Conservation (phyloP, 2,113 vertebrate species). For the Cygnus buccinator region DNA sequence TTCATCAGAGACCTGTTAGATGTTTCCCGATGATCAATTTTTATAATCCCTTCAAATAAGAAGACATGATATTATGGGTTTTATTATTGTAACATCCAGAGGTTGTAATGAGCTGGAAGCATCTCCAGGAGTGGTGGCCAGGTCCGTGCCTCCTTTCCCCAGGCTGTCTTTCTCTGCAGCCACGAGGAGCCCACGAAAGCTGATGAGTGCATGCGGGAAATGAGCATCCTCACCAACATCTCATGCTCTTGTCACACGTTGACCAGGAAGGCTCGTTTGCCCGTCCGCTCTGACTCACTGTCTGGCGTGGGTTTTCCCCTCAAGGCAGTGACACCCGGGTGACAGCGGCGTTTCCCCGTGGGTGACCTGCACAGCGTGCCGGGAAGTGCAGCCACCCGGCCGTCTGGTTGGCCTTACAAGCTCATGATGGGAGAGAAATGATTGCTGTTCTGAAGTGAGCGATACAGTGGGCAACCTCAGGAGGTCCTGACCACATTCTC, state of each 20-base stretch:
- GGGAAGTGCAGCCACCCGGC: not conserved
- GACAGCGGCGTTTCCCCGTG: not conserved
- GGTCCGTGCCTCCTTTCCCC: not conserved
- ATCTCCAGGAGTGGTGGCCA: not conserved
- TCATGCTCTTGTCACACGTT: too few species aligned
- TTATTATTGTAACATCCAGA: not conserved
- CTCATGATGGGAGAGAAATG: not conserved
- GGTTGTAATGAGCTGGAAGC: not conserved
- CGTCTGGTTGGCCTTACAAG: not conserved
- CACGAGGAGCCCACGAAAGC: not conserved
- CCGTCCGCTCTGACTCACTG: fast-evolving
- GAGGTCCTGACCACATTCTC: not conserved
- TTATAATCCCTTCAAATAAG: not conserved
- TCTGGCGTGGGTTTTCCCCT: not conserved
- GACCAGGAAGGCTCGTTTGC: not conserved
- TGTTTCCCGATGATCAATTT: not conserved
- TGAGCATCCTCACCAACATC: not conserved
- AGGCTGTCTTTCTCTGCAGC: not conserved
- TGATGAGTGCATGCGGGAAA: not conserved
- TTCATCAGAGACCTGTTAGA: not conserved
- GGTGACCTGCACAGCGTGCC: not conserved
- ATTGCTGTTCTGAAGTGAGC: not conserved
- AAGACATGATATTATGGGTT: not conserved
- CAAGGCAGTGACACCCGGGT: not conserved
- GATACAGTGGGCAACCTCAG: not conserved